Evolutionary conservation across 2,113 vertebrate genomes (phyloP), one percentile per base, ranked within the genome.

Genomic region (Callipepla squamata): DNA sequence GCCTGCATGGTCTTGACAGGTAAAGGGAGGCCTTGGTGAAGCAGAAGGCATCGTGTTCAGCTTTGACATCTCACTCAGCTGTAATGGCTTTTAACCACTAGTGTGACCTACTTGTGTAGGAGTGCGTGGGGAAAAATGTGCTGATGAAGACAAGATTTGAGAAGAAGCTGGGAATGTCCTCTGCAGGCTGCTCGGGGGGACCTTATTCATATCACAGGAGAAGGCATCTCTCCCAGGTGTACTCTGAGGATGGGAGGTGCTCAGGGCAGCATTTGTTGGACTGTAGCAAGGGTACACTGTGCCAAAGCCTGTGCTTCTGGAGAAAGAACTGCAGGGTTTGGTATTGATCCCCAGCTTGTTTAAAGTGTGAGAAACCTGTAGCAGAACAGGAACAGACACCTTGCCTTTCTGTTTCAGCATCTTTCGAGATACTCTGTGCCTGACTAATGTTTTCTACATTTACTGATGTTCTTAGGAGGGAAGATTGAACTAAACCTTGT

Each of bases 331-430:
- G 44, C 18, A 25, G 53, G 55, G 67, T 12, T 20, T 67, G 45
- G 7, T 4, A 4, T 3, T 3, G 14, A 17, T 66, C 40, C 26
- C 48, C 2, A 0, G 51, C 65, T 38, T 5, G 6, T 45, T 9
- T 34, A 44, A 9, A 11, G 26, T 22, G 62, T 36, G 66, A 82
- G 78, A 59, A 44, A 8, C 14, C 70, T 78, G 61, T 4, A 44
- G 42, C 25, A 36, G 66, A 55, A 3, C 26, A 50, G 62, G 26
- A 80, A 7, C 63, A 76, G 58, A 9, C 0, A 0, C 55, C 57
- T 32, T 63, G 15, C 76, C 40, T 67, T 21, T 47, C n/a, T 3
- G 0, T 45, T 47, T 15, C 42, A 14, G 32, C 10, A 25, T 34
- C 51, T 69, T 30, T 26, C 57, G 59, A 73, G 80, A 5, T 59